Evolutionary conservation across 2,888 invertebrate genomes (phyloP), one percentile per base, ranked within the genome.

Genomic region (Anaspis maculata): DNA sequence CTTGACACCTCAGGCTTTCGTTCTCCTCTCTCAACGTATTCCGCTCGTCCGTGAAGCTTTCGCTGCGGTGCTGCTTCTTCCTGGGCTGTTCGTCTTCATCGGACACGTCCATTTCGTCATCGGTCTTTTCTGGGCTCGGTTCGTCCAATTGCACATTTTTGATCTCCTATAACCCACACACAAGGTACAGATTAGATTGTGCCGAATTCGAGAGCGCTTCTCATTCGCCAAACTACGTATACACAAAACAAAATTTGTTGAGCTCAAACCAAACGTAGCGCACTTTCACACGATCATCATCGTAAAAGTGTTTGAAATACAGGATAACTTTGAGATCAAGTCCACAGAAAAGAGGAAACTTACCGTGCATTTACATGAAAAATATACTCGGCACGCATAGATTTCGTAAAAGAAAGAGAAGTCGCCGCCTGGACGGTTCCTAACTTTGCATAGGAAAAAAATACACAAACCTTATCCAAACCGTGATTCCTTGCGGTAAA

Each of bases 71-170:
- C 30, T 58, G 60, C 36, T 57, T 61, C 4, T 10, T 24, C 15
- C 61, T 58, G 2, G 54, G 46, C 2, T 64, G 65, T 24, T 78
- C 76, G 42, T 85, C 85, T 24, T 77, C 77, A 56, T 87, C 87
- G 0, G 87, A 87, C 49, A 88, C 77, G 50, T 88, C 88, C 88
- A 88, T 88, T 66, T 88, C 88, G 50, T 84, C 86, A 52, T 86
- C 85, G 23, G 80, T 80, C 46, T 72, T 68, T 36, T 77, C 77
- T 51, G 70, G 73, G 19, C 76, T 52, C 41, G 71, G 42, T 21
- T 64, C 71, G 53, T 79, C 77, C 52, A 80, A 59, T 54, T 81
- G 79, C 16, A 76, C 68, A 36, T 74, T 74, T 61, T 79, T 78
- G 51, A 81, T 76, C 60, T 82, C 81, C 80, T 82, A 68, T 39